Percentiles rank a stretch among this genome's conserved stretches.
phyloP scores from a whole-genome alignment of 2,113 vertebrate species.

The Mustela lutreola region DNA sequence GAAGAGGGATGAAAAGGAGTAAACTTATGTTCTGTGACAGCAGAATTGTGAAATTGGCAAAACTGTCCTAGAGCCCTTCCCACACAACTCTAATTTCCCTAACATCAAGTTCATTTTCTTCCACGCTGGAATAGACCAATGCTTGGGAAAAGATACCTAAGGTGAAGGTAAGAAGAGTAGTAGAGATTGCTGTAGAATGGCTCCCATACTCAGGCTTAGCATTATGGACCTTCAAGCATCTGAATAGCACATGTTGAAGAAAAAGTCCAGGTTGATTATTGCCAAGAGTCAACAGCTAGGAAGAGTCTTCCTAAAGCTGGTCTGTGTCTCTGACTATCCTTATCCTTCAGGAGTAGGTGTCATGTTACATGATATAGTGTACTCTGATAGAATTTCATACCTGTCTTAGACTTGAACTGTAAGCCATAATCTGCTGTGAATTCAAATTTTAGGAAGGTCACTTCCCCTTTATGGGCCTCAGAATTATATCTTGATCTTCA shows the following conservation, averaged over 20 bases:
- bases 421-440: neutral
- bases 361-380: accelerated
- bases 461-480: neutral
- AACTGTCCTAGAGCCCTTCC: neutral
- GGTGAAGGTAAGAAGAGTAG: neutral
- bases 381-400: neutral
- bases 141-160: neutral
- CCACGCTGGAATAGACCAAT: neutral
- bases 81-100: neutral
- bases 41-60: neutral
- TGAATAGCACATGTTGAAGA: neutral
- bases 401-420: neutral
- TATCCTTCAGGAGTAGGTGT: neutral
- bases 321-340: neutral
- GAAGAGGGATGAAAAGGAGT: neutral
- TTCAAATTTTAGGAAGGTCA: neutral
- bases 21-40: neutral
- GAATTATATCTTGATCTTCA: neutral
- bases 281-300: neutral
- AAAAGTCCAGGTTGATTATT: neutral
- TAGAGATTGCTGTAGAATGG: constrained; percentile 51
- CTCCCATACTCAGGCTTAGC: neutral
- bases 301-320: neutral
- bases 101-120: neutral
- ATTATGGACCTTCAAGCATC: neutral